These are phyloP conservation scores for Parus major DNA, from an alignment of 2,113 vertebrate genomes.

Conservation along the genomic window DNA sequence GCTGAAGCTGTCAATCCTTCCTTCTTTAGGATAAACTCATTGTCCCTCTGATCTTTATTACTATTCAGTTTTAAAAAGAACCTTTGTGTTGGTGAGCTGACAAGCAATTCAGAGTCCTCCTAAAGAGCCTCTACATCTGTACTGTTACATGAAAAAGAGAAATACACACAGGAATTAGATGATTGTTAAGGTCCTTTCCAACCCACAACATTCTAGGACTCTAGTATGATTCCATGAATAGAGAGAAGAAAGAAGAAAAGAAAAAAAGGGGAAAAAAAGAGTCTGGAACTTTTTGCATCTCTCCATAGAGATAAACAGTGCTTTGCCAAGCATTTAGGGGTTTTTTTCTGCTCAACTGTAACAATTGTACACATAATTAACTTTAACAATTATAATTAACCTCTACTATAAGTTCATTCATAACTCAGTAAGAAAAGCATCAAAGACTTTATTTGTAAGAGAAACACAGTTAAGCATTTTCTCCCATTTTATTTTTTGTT, in stretches of 20 bases:
- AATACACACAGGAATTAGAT: background rate
- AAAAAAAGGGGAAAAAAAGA: background rate
- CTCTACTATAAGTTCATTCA: background rate
- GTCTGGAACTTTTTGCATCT: background rate
- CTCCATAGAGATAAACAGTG: background rate
- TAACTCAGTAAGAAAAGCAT: background rate
- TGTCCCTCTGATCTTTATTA: background rate
- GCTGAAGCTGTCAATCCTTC: background rate
- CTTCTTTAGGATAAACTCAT: background rate
- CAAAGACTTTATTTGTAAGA: background rate
- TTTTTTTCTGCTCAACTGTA: background rate
- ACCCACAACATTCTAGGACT: background rate
- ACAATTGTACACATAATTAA: background rate
- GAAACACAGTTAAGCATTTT: background rate
- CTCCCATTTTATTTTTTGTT: background rate
- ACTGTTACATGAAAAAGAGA: background rate
- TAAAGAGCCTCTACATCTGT: background rate
- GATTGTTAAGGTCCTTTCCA: background rate
- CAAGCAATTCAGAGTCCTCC: background rate
- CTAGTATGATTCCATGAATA: background rate
- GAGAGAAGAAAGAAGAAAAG: background rate
- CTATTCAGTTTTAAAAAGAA: background rate
- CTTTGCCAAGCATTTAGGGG: background rate
- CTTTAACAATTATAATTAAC: background rate
- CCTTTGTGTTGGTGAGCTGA: background rate